Percentiles rank a stretch among this genome's conserved stretches.
These are phyloP conservation scores for Watsonalla cultraria DNA, from an alignment of 2,888 invertebrate genomes.

Conservation along the genomic window DNA sequence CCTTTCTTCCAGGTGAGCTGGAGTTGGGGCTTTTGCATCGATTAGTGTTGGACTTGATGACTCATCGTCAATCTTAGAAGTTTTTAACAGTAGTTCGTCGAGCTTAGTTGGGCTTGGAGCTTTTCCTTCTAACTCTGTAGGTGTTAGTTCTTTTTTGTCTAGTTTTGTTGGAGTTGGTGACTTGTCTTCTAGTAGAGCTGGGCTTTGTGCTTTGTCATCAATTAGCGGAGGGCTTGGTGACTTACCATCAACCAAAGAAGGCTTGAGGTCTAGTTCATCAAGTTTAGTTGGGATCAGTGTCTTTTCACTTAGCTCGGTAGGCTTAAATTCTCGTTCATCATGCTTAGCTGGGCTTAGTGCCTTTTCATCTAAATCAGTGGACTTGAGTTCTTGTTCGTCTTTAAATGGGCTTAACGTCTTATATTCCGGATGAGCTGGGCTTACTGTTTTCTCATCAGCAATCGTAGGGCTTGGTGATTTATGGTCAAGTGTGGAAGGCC, in stretches of 20 bases:
- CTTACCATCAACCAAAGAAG: not conserved
- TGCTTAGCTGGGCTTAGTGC: not conserved
- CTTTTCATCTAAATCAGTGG: not conserved
- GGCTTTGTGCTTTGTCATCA: constrained; percentile 5
- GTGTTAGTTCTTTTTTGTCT: not conserved
- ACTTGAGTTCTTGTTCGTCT: not conserved
- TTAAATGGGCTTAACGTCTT: constrained; percentile 2
- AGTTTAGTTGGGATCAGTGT: not conserved
- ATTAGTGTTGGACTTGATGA: constrained; percentile 2
- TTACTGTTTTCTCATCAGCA: constrained; percentile 5
- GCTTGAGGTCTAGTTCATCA: too few relatives aligned
- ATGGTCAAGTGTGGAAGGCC: not conserved
- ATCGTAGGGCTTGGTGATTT: not conserved
- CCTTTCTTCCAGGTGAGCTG: constrained; percentile 5
- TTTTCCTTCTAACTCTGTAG: not conserved
- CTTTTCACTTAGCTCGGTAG: not conserved
- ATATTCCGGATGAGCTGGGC: constrained; percentile 6
- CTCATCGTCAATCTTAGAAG: constrained; percentile 3
- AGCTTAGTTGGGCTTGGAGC: not conserved
- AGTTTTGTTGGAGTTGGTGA: not conserved
- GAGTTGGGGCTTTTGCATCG: constrained; percentile 8
- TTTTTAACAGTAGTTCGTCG: not conserved
- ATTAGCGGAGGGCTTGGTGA: not conserved
- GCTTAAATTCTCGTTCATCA: too few relatives aligned
- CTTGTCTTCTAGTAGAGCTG: not conserved